Conservation (phyloP, 37 sponge, comb jelly and placozoan species). For the Dysidea cf. avara region DNA sequence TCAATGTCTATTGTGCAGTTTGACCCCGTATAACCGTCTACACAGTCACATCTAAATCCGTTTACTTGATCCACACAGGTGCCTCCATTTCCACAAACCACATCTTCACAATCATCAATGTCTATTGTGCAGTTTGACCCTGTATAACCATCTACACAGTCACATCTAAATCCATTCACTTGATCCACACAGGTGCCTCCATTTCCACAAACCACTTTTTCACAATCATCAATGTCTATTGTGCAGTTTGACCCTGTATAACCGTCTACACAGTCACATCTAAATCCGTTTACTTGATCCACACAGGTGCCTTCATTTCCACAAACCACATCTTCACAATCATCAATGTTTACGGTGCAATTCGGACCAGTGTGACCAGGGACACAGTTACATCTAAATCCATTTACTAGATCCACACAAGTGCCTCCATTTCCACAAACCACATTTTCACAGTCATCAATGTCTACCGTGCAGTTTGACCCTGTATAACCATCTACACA, state of each 20-base stretch:
- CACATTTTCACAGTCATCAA: too few species aligned
- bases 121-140: too few species aligned
- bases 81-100: slow-evolving; percentile 37
- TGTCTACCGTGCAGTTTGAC: slow-evolving; percentile 15
- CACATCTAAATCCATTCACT: slow-evolving; percentile 34
- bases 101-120: too few species aligned
- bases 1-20: slow-evolving; percentile 50
- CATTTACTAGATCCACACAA: slow-evolving; percentile 44
- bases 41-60: slow-evolving; percentile 51
- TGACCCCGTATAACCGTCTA: slow-evolving; percentile 60
- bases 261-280: slow-evolving; percentile 26
- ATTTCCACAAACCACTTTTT: slow-evolving; percentile 36
- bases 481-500: slow-evolving; percentile 53
- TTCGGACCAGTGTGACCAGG: slow-evolving; percentile 34
- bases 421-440: slow-evolving; percentile 1
- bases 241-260: background rate
- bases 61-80: slow-evolving; percentile 46
- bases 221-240: slow-evolving; percentile 48
- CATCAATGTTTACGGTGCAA: slow-evolving; percentile 35
- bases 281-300: slow-evolving; percentile 12
- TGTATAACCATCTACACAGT: slow-evolving; percentile 54
- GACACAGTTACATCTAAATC: slow-evolving; percentile 45
- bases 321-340: slow-evolving; percentile 35
- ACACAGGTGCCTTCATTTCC: slow-evolving; percentile 40
- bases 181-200: slow-evolving; percentile 43